phyloP scores from a whole-genome alignment of 2,113 vertebrate genomes.

The Saguinus imperator region DNA sequence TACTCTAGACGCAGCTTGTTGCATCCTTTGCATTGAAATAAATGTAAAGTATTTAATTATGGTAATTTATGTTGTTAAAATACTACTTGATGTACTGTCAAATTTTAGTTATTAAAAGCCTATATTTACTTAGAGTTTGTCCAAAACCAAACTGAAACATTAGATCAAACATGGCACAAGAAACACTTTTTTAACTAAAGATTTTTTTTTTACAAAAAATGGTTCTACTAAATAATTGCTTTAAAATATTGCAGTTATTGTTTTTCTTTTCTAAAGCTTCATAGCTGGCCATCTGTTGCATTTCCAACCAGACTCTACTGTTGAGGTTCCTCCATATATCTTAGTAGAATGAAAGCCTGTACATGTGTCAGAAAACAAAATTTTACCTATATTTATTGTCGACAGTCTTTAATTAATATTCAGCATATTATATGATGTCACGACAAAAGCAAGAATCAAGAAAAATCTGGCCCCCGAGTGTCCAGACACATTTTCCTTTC shows the following conservation, averaged over 20 bases:
- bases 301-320: neutral
- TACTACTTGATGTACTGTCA: neutral
- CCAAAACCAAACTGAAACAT: neutral
- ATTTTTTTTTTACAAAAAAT: neutral
- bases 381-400: neutral
- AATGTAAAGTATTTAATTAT: neutral
- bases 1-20: neutral
- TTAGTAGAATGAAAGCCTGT: neutral
- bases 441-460: neutral
- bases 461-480: neutral
- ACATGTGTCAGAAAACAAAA: neutral
- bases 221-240: neutral
- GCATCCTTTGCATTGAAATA: neutral
- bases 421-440: neutral
- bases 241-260: neutral
- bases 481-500: neutral
- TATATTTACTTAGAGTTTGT: neutral
- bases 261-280: neutral
- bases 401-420: neutral
- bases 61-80: neutral
- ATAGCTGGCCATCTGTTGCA: neutral
- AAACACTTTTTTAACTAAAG: neutral
- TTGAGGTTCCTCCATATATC: neutral
- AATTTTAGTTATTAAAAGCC: neutral
- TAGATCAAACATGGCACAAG: neutral